A percentile compares a stretch with the other conserved stretches of the same genome.
Conservation (phyloP, 2,888 invertebrate genomes). For the Merodon equestris region DNA sequence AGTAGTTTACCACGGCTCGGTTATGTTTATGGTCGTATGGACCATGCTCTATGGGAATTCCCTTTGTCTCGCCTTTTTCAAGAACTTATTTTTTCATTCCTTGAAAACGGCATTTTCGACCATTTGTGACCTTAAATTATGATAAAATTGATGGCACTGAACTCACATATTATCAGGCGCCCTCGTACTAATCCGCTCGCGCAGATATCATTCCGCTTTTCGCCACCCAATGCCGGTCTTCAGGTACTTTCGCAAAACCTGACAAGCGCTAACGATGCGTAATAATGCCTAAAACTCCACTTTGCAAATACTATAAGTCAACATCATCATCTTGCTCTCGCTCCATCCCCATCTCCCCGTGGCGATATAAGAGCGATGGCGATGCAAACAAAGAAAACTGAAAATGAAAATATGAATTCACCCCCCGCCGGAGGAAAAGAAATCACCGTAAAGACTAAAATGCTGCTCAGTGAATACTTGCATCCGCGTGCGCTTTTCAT, state of each 20-base stretch:
- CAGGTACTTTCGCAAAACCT: slow-evolving; percentile 36
- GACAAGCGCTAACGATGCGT: slow-evolving; percentile 69
- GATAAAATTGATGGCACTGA: no score
- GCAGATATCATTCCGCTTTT: background rate
- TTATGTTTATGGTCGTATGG: no score
- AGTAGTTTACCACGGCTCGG: no score
- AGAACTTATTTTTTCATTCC: no score
- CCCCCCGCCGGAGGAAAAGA: slow-evolving; percentile 24
- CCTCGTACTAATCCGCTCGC: no score
- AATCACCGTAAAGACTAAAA: slow-evolving; percentile 30
- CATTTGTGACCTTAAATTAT: no score
- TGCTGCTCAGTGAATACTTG: slow-evolving; percentile 57
- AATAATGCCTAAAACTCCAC: slow-evolving; percentile 66
- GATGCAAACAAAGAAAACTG: slow-evolving; percentile 27
- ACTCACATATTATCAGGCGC: no score
- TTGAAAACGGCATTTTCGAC: no score
- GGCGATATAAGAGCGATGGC: slow-evolving; percentile 43
- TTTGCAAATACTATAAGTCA: slow-evolving; percentile 68
- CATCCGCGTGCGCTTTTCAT: slow-evolving; percentile 49
- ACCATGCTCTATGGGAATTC: no score
- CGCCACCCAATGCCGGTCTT: slow-evolving; percentile 19
- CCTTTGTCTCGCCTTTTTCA: no score
- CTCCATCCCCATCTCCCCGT: background rate
- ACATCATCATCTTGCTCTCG: slow-evolving; percentile 50
- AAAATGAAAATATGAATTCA: slow-evolving; percentile 50